Evolutionary conservation across 2,797 vertebrate species (phyloP), one percentile per base, ranked within the genome.

Genomic region (Chrysocyon brachyurus): DNA sequence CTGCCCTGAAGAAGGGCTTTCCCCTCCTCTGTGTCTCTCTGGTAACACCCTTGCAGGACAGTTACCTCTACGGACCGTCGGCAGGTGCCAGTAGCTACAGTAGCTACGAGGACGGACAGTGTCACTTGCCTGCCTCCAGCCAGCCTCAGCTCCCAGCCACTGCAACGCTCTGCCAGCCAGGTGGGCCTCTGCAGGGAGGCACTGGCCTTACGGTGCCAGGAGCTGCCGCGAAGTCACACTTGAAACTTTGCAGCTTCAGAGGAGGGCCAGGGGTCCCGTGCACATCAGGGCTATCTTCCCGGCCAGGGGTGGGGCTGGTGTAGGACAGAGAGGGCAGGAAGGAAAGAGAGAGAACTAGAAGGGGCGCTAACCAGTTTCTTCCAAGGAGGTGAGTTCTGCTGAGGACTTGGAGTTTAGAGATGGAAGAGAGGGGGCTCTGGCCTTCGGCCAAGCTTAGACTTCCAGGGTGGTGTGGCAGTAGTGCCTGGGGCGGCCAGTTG

Each of bases 131-230:
- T 0, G 98, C 97, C 56, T 98, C 98, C 87, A 84, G 98, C 10
- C 95, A 98, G 2, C 98, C 98, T 68, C 99, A 99, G 96, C 97
- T 96, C 72, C 98, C 98, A 1, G 97, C 98, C 16, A 73, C 98
- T 0, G 99, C 98, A 56, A 97, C 97, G 0, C 98, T 98, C 97
- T 99, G 98, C 98, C 99, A 99, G 94, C 98, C 99, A 86, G 98
- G 99, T 99, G 92, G 97, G 98, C 82, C 12, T 73, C 66, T 1
- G 59, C 6, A 2, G 31, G 40, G 59, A 21, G 63, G 12, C 33
- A 0, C 22, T 21, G 9, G 4, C 31, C 1, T 6, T 31, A 2
- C 36, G 5, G 5, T 0, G 31, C 66, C 6, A 63, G 78, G 52
- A 17, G 28, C 10, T 28, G 16, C 75, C 0, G 21, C 14, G 0